Conservation (phyloP, 1,140 invertebrate species). For the Ephestia elutella region DNA sequence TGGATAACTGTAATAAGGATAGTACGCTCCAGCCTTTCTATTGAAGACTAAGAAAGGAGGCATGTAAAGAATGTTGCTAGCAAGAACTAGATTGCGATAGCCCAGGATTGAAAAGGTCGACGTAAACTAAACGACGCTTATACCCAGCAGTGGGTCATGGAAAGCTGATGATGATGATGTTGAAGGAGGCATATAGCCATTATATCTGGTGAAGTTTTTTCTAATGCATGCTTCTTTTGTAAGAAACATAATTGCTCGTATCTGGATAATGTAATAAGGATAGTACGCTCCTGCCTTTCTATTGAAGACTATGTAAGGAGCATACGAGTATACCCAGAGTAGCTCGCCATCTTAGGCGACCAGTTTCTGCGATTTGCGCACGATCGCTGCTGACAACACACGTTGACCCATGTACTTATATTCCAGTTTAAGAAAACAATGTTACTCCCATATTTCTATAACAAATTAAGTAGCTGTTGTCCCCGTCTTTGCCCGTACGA, state of each 20-base stretch:
- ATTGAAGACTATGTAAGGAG: conserved; percentile 58
- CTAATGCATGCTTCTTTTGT: not conserved
- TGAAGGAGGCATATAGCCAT: conserved; percentile 37
- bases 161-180: no score
- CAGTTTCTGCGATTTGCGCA: conserved; percentile 36
- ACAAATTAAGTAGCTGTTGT: no score
- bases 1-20: conserved; percentile 57
- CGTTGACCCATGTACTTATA: no score
- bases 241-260: not conserved
- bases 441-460: no score
- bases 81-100: no score
- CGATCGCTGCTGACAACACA: no score
- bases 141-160: no score
- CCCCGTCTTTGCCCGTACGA: no score
- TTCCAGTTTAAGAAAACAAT: no score
- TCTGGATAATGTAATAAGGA: conserved; percentile 53
- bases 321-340: conserved; percentile 15
- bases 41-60: conserved; percentile 61
- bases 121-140: no score
- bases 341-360: conserved; percentile 22
- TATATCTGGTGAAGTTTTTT: not conserved
- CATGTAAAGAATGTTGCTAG: no score
- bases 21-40: conserved; percentile 51
- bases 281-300: conserved; percentile 53
- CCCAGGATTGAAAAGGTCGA: no score